A percentile compares a stretch with the other conserved stretches of the same genome.
phyloP scores from a whole-genome alignment of 1,140 invertebrate genomes.

The Drosophila carrolli region DNA sequence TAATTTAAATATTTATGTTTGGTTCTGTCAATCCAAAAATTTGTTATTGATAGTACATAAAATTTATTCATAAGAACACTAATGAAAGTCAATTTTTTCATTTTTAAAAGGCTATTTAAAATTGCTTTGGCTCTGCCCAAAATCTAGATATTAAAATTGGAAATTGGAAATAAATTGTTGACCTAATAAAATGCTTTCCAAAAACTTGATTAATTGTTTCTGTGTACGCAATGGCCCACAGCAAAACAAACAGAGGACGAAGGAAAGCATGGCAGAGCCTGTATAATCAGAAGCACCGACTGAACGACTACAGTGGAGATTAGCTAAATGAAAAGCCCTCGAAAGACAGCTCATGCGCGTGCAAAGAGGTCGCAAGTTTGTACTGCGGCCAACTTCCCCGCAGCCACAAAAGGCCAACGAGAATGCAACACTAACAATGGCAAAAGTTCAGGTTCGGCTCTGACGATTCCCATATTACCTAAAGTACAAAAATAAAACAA shows the following conservation, averaged over 20 bases:
- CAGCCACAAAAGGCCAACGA: constrained; percentile 39
- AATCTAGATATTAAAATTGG: too few relatives aligned
- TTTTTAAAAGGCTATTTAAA: too few relatives aligned
- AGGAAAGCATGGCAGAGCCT: constrained; percentile 6
- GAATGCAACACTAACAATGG: constrained; percentile 39
- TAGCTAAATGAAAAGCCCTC: constrained; percentile 59
- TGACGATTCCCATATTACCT: background rate
- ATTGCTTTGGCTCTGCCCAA: too few relatives aligned
- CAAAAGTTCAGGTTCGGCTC: constrained; percentile 7
- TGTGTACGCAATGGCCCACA: constrained; percentile 11
- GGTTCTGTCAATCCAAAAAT: too few relatives aligned
- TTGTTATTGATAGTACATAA: too few relatives aligned
- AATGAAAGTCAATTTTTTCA: too few relatives aligned
- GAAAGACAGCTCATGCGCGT: constrained; percentile 31
- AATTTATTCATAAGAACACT: background rate
- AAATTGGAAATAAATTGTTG: background rate
- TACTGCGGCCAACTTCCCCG: constrained; percentile 31
- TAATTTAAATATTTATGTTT: background rate
- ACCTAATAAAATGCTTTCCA: background rate
- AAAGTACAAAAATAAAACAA: background rate
- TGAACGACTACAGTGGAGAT: constrained; percentile 51
- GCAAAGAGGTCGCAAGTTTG: constrained; percentile 41
- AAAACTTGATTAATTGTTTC: background rate
- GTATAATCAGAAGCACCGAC: constrained; percentile 68
- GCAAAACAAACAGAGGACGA: constrained; percentile 27